Conservation (phyloP, 2,797 vertebrate species). For the Schizothorax lantsangensis region DNA sequence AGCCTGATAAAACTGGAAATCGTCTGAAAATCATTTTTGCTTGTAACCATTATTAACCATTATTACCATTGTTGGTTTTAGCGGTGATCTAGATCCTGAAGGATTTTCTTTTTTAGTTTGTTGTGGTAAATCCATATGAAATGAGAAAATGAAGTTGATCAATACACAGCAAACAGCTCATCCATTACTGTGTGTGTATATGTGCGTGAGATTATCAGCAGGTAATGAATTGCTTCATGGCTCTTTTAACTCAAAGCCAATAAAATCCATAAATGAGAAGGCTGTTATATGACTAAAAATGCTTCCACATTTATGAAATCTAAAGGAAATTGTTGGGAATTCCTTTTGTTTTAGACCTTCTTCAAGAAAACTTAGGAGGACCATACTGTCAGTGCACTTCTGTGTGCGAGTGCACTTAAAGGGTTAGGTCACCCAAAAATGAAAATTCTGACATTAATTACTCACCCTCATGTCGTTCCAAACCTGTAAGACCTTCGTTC, state of each 20-base stretch:
- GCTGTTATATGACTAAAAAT: conserved; percentile 9
- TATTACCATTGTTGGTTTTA: conserved; percentile 4
- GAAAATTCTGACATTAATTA: neutral
- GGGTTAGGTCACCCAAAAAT: neutral
- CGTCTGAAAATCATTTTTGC: neutral
- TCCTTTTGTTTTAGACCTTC: neutral
- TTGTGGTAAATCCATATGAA: conserved; percentile 36
- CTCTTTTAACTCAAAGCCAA: conserved; percentile 38
- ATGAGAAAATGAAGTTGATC: conserved; percentile 48
- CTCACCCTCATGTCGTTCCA: neutral
- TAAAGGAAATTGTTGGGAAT: neutral
- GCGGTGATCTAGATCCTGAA: neutral
- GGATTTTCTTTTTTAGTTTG: neutral
- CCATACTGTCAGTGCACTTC: neutral
- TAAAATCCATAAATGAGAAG: conserved; percentile 27
- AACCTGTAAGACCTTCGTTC: neutral
- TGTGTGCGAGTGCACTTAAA: neutral
- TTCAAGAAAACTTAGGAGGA: neutral
- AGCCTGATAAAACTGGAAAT: neutral
- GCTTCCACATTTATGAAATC: neutral
- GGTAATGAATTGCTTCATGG: conserved; percentile 45
- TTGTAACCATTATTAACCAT: neutral
- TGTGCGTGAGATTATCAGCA: conserved; percentile 26
- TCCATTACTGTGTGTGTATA: conserved; percentile 44
- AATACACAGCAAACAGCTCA: conserved; percentile 53